Evolutionary conservation across 2,797 vertebrate species (phyloP), one percentile per base, ranked within the genome.

Genomic region (Acanthiza pusilla): DNA sequence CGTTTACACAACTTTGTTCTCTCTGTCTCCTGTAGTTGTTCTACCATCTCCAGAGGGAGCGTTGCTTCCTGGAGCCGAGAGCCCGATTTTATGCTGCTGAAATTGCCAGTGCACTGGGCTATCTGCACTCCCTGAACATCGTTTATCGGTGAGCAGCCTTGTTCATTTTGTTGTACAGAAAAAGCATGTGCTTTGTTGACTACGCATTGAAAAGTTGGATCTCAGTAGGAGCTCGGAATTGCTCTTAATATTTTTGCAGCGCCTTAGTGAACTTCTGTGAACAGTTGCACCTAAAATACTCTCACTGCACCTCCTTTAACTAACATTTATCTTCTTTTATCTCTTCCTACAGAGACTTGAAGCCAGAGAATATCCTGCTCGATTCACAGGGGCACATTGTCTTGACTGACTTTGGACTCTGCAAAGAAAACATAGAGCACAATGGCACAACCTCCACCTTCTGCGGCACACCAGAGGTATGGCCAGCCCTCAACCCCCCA

Each of bases 401-500:
- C 81, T 98, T 99, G 77, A 99, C 99, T 13, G 99, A 99, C 96
- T 99, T 99, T 12, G 99, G 99, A 51, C 98, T 99, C 87, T 99
- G 99, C 98, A 99, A 99, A 95, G 99, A 99, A 97, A 99, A 99
- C 97, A 99, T 99, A 5, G 99, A 99, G 88, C 99, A 98, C 95
- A 99, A 99, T 2, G 99, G 99, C 92, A 99, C 99, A 4, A 99
- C 99, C 2, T 99, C 99, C 55, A 99, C 99, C 15, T 99, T 99
- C 98, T 99, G 99, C 1, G 99, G 99, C 96, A 99, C 99, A 1
- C 99, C 99, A 4, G 99, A 99, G 99, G 99, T 99, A 98, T 0
- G 94, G 25, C 30, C n/a, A 43, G 10, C 47, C 40, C 70, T 70
- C 57, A 86, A 48, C 47, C 13, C 27, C 1, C 58, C 5, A 6